Evolutionary conservation across 1,140 invertebrate species (phyloP), one percentile per base, ranked within the genome.

Genomic region (Campoletis sonorensis): DNA sequence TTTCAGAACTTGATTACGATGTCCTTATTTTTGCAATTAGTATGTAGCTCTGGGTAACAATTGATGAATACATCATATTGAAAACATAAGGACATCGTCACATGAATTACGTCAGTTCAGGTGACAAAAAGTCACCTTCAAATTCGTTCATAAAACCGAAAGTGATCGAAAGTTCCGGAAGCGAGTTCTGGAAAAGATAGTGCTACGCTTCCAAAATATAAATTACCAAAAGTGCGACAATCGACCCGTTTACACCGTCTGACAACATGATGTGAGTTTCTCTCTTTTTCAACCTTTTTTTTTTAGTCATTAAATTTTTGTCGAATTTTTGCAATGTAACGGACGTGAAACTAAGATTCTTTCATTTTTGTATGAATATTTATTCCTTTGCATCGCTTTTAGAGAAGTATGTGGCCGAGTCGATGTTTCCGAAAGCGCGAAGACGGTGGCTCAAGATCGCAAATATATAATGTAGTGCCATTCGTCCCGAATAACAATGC

Each of bases 391-490:
- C 23, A 23, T 64, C 18, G 2, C 4, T 64, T 64, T 23, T 21
- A 64, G 61, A 64, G 61, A 64, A 64, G 23, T 64, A 4, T 73
- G 37, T 37, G 71, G 71, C 37, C 37, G 49, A 18, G 71, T 73
- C 30, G 71, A 73, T 37, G 37, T 27, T 11, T 21, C 37, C 7
- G 71, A 73, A 16, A 40, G 71, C 37, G 37, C 71, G 11, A 73
- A 73, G 37, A 73, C 49, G 2, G 71, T 73, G 18, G 71, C 27
- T 23, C 16, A 73, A 37, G 30, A 45, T 40, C 37, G 49, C 16
- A 73, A 73, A 16, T 73, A 30, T 37, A 73, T 13, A n/a, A n/a
- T 11, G 23, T 73, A 11, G 37, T 73, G 13, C 33, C 33, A 51
- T 73, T 73, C 30, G 49, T 51, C 30, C 13, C 37, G 26, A 73